phyloP scores from a whole-genome alignment of 1,140 invertebrate species.

The Nymphalis io region DNA sequence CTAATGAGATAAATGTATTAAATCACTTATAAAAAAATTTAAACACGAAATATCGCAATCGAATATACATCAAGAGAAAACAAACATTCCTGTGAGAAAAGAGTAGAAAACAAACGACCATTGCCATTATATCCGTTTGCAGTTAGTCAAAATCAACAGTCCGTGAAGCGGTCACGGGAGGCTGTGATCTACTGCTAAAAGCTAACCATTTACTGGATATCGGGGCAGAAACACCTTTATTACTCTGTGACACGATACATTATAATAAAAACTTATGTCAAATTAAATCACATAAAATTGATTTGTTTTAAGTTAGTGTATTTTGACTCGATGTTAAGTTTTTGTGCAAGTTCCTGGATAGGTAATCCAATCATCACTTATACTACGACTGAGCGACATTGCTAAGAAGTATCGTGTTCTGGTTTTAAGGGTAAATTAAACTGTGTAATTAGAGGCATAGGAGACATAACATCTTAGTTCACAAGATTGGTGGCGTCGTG shows the following conservation, averaged over 20 bases:
- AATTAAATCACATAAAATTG: too few relatives aligned
- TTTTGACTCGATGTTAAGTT: too few relatives aligned
- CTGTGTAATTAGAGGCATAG: too few relatives aligned
- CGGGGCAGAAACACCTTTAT: slow-evolving; percentile 6
- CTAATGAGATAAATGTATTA: too few relatives aligned
- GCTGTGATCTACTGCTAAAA: slow-evolving; percentile 33
- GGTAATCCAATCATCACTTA: too few relatives aligned
- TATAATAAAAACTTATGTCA: not conserved
- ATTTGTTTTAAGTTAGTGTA: too few relatives aligned
- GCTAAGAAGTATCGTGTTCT: too few relatives aligned
- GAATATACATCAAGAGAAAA: slow-evolving; percentile 4
- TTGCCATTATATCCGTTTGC: slow-evolving; percentile 15
- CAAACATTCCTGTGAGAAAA: not conserved
- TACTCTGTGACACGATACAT: slow-evolving; percentile 11
- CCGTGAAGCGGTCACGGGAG: slow-evolving; percentile 33
- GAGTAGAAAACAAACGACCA: slow-evolving; percentile 22
- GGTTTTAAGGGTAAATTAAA: too few relatives aligned
- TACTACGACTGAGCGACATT: too few relatives aligned
- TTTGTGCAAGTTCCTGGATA: too few relatives aligned
- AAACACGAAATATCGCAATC: not conserved
- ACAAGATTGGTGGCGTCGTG: too few relatives aligned
- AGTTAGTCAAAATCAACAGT: slow-evolving; percentile 35
- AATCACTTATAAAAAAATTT: not conserved
- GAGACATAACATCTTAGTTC: too few relatives aligned
- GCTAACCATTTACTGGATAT: slow-evolving; percentile 15